These are phyloP conservation scores for Tetramorium simillimum DNA, from an alignment of 1,140 invertebrate species.

Conservation along the genomic window DNA sequence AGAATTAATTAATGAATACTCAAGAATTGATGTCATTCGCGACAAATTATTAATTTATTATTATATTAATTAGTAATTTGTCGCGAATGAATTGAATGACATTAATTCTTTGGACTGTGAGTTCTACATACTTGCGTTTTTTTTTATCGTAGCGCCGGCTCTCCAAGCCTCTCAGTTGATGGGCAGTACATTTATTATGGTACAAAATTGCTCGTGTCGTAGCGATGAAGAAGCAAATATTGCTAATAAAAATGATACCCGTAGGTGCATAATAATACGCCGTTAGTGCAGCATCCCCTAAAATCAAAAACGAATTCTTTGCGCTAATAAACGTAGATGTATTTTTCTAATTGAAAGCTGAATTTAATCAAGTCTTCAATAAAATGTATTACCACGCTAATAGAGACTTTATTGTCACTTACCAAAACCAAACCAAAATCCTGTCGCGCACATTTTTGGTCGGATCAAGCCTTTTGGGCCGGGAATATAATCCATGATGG, in stretches of 20 bases:
- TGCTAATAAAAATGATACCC: slow-evolving; percentile 88
- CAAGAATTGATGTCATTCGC: no score
- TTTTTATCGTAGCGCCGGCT: slow-evolving; percentile 87
- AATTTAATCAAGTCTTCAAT: not conserved
- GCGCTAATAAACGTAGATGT: not conserved
- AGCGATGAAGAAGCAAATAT: slow-evolving; percentile 88
- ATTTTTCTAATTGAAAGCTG: not conserved
- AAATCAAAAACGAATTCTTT: slow-evolving; percentile 70
- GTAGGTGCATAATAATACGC: slow-evolving; percentile 92
- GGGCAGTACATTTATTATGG: slow-evolving; percentile 87
- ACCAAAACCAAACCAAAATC: slow-evolving; percentile 87
- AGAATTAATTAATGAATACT: no score
- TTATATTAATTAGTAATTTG: not conserved
- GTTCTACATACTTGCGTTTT: slow-evolving; percentile 86
- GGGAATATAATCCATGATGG: slow-evolving; percentile 86
- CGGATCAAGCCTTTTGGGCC: slow-evolving; percentile 85
- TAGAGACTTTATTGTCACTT: slow-evolving; percentile 74
- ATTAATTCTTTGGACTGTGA: not conserved
- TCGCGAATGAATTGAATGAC: not conserved
- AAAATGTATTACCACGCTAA: not conserved
- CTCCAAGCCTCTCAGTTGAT: slow-evolving; percentile 87
- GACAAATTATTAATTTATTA: no score
- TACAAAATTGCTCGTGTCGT: slow-evolving; percentile 89
- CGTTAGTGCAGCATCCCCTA: slow-evolving; percentile 87
- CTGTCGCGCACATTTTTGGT: slow-evolving; percentile 84